A percentile compares a stretch with the other conserved stretches of the same genome.
phyloP scores from a whole-genome alignment of 2,113 vertebrate genomes.

The Phainopepla nitens region DNA sequence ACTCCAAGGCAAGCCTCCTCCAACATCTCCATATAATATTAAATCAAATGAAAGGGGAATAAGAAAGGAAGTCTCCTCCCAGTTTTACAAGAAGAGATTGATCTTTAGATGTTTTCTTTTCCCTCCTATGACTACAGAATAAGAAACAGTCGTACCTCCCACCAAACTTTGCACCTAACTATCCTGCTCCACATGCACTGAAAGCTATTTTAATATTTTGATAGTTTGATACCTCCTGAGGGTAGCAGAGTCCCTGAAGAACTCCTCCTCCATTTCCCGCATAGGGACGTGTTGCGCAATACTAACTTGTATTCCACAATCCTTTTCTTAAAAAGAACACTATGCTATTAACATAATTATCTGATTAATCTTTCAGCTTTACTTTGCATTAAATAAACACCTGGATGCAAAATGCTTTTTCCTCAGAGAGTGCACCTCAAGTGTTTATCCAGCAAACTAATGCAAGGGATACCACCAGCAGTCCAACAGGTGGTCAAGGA shows the following conservation, averaged over 20 bases:
- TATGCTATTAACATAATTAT: neutral
- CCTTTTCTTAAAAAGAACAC: neutral
- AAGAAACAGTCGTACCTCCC: neutral
- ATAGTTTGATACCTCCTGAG: neutral
- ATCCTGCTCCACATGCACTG: neutral
- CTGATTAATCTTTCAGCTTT: conserved; percentile 34
- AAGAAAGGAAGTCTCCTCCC: neutral
- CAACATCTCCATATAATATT: neutral
- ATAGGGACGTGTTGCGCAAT: neutral
- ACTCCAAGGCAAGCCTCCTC: neutral
- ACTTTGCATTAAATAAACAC: conserved; percentile 13
- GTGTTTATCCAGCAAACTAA: conserved; percentile 18
- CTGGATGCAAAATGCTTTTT: neutral
- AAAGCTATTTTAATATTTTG: neutral
- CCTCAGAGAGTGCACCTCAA: neutral
- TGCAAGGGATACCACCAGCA: neutral
- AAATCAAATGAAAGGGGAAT: neutral
- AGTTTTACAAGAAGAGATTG: neutral
- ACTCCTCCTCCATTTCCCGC: neutral
- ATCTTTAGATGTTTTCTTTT: neutral
- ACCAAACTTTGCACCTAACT: neutral
- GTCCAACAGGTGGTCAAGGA: neutral
- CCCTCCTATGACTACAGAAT: neutral
- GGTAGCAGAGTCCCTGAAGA: neutral
- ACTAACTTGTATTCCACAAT: neutral